A percentile compares a stretch with the other conserved stretches of the same genome.
Conservation (phyloP, 2,113 vertebrate species). For the Halcyon senegalensis region DNA sequence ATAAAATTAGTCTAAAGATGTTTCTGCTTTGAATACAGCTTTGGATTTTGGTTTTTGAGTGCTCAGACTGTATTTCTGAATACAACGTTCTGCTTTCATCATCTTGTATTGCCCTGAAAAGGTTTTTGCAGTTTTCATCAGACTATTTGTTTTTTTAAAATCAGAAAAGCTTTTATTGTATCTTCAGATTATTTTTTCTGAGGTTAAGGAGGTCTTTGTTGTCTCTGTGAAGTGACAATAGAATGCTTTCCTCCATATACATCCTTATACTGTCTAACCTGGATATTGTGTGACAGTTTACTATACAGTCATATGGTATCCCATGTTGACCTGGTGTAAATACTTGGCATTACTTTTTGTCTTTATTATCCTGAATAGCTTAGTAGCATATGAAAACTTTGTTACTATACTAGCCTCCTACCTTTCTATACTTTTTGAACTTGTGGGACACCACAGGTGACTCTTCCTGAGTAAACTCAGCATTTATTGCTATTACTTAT, state of each 20-base stretch:
- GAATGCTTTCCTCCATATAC: not conserved
- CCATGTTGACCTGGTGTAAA: not conserved
- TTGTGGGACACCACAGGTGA: not conserved
- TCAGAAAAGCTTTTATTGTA: not conserved
- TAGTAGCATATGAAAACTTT: not conserved
- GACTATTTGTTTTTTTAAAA: not conserved
- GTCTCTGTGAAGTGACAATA: not conserved
- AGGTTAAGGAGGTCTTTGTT: not conserved
- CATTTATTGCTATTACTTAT: not conserved
- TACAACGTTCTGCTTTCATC: not conserved
- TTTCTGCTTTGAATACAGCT: not conserved
- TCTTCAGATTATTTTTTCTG: not conserved
- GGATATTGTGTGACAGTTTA: not conserved
- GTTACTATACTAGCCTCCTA: not conserved
- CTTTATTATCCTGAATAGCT: not conserved
- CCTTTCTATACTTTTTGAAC: not conserved
- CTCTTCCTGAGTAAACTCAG: not conserved
- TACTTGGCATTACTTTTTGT: not conserved
- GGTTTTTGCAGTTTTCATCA: not conserved
- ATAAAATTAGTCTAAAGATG: not conserved
- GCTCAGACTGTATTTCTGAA: not conserved
- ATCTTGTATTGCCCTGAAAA: not conserved
- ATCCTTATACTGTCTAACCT: not conserved
- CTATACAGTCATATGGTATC: accelerated
- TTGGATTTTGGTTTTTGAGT: not conserved